Base-by-base conservation (phyloP, 2,113 vertebrate genomes). In the Brachyhypopomus occidentalis region DNA sequence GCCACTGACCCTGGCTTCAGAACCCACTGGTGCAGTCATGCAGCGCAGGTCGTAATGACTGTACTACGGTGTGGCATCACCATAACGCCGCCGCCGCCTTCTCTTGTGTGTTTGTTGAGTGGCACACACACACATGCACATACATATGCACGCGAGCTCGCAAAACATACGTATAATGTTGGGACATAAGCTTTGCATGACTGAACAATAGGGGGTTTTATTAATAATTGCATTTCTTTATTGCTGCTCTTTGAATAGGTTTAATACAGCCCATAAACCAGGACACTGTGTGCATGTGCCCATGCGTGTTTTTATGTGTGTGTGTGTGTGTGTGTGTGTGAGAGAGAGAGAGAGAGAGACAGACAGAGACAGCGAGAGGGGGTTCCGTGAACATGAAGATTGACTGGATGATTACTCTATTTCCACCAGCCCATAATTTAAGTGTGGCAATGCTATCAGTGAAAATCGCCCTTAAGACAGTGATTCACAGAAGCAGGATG, bases 241-340 rank as follows among this genome's bases (percentile, higher is more conserved):
- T 34, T 41, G 73, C 73, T 5, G 30, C 73, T 70, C 75, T 81
- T 81, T 81, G 23, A 75, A 34, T 69, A 52, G 23, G 36, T 27
- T 91, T 96, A 94, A 94, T 94, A 95, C 94, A 92, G 52, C 23
- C 92, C 94, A 94, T 97, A 97, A 98, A 97, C 92, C 94, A 96
- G 93, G 95, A 92, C 94, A 87, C 94, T 55, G 66, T 36, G 22
- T 82, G 59, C 63, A 14, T 66, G 77, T 77, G 34, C 77, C 23
- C 72, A 79, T 52, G 66, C 67, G 41, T 41, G 73, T 48, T 6
- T 77, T 63, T 11, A 19, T 56, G 5, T 75, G 60, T 11, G 45
- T 52, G 45, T 2, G 45, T 52, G 45, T 52, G 45, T 52, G 45
- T 52, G 8, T 52, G 45, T 12, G 45, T 12, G 45, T 12, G 45